Evolutionary conservation across 2,888 invertebrate genomes (phyloP), one percentile per base, ranked within the genome.

Genomic region (Leucozona laternaria): DNA sequence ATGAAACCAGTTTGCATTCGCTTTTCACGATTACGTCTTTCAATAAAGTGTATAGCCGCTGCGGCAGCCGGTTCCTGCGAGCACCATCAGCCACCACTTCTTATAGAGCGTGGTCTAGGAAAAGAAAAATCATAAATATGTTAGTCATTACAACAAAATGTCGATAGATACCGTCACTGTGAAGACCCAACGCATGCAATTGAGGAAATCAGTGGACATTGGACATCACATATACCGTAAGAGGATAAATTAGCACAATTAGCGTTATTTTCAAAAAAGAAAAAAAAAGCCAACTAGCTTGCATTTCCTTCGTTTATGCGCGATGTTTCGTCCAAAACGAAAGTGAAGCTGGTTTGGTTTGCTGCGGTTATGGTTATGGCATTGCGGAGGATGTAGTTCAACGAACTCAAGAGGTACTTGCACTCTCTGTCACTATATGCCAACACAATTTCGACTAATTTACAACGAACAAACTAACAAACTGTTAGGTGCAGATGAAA

Each of bases 1-100:
- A 68, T 37, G 53, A 13, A 68, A 68, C 68, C 68, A 53, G 68
- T 68, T 68, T 68, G 37, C 68, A 68, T 68, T 68, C 68, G 68
- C 68, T 68, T 68, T 68, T 68, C 53, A 68, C 40, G 53, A 68
- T 68, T 68, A 68, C 68, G 20, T 68, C 66, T 20, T 34, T 34
- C 22, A 53, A 50, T 37, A 66, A 22, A 34, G 31, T n/a, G n/a
- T n/a, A n/a, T n/a, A n/a, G n/a, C n/a, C n/a, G n/a, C n/a, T n/a
- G n/a, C n/a, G n/a, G n/a, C n/a, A n/a, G 22, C 68, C 68, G 53
- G 68, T 68, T 68, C 37, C 50, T 50, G n/a, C n/a, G 22, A 68
- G 68, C 50, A 48, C 7, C 13, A 50, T 31, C 66, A 31, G 28
- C 15, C 31, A 37, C 22, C n/a, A 15, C n/a, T n/a, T n/a, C n/a